Base-by-base conservation (phyloP, 2,797 vertebrate species). In the Diplodus puntazzo region DNA sequence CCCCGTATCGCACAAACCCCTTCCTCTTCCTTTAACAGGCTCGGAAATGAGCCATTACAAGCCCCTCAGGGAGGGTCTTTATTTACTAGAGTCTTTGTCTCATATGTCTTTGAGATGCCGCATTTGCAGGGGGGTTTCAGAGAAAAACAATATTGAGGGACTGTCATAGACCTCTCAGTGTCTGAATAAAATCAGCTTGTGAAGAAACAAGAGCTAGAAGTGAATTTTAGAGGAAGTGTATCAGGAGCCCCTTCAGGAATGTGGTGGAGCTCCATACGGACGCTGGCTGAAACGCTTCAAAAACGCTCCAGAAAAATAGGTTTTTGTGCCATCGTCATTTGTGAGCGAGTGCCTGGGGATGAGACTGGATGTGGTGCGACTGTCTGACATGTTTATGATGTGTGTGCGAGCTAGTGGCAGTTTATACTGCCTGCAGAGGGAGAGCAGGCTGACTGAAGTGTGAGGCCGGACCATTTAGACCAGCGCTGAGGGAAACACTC, bases 11-110 rank as follows among this genome's bases (percentile, higher is more conserved):
- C 84, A 76, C 81, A 63, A 69, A 84, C 81, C 82, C 69, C 77
- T 88, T 88, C 86, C 82, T 86, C 78, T 83, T 84, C 85, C 84
- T 86, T 79, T 55, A 75, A 69, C 59, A 5, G 43, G 54, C 64
- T 88, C 64, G 81, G 85, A 90, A 83, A 85, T 42, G 65, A 89
- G 82, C 60, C 73, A 80, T 90, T 88, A 77, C 62, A 72, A 69
- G 75, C 55, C 83, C 69, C 77, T 64, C 1, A 14, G 80, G 83
- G 69, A 54, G 30, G 34, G 18, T 49, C 10, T 64, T 82, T 87
- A 73, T 87, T 86, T 73, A 79, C 76, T 57, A 69, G 25, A 67
- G 53, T 48, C 59, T 67, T 66, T 63, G 61, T 62, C 63, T 57
- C 58, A 9, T 49, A 11, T 62, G 7, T 75, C 23, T 16, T 27